Evolutionary conservation across 2,113 vertebrate species (phyloP).

Genomic region (Rhodinocichla rosea): DNA sequence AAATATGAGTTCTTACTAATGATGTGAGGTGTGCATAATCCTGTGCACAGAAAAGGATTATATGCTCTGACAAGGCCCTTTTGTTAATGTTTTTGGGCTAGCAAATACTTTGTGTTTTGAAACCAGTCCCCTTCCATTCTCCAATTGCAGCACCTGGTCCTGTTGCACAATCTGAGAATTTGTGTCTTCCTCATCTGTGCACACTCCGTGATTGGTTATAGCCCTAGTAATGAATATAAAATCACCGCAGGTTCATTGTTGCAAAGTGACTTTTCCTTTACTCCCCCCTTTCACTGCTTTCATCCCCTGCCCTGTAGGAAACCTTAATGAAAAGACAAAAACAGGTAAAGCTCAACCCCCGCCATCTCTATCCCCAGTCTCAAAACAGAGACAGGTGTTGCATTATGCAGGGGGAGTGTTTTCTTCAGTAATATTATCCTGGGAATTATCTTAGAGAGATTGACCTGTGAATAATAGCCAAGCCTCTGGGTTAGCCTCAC

Average conservation of each 20-base stretch:
- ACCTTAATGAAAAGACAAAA: background rate
- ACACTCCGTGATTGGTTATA: background rate
- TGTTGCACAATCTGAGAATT: background rate
- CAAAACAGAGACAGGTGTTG: background rate
- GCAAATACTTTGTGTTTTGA: background rate
- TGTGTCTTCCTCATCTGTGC: background rate
- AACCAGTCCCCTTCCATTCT: background rate
- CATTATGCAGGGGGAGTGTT: slow-evolving; percentile 56
- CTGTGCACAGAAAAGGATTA: background rate
- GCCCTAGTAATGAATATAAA: background rate
- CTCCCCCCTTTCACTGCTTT: background rate
- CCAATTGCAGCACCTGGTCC: background rate
- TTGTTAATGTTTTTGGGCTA: background rate
- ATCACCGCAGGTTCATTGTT: background rate
- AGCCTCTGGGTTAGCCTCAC: slow-evolving; percentile 69
- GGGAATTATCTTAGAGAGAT: slow-evolving; percentile 75
- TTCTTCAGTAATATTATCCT: slow-evolving; percentile 65
- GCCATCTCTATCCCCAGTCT: background rate
- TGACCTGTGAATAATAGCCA: slow-evolving; percentile 80
- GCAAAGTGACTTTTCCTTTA: background rate
- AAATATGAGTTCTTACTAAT: background rate
- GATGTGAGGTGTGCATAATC: background rate
- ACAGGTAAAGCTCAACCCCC: background rate
- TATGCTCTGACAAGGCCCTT: background rate
- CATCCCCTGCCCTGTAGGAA: background rate